Percentiles rank a stretch among this genome's conserved stretches.
These are phyloP conservation scores for Emydura subglobosa DNA, from an alignment of 2,113 vertebrate species.

Conservation along the genomic window DNA sequence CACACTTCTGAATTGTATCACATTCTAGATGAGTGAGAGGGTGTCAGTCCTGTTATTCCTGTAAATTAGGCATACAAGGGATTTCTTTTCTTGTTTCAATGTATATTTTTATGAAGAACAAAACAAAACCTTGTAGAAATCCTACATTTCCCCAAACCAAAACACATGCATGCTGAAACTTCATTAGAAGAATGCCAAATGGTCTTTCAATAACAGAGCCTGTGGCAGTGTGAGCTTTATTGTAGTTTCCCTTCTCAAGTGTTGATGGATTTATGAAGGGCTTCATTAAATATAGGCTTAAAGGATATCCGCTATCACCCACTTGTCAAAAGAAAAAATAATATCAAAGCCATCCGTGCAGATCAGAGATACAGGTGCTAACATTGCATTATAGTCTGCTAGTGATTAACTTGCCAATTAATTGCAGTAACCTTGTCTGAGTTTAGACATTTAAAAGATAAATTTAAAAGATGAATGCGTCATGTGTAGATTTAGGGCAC, in stretches of 20 bases:
- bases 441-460: slow-evolving; percentile 36
- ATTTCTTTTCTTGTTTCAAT: slow-evolving; percentile 6
- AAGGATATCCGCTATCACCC: slow-evolving; percentile 77
- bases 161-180: slow-evolving; percentile 27
- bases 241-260: slow-evolving; percentile 72
- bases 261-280: slow-evolving; percentile 78
- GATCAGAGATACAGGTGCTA: slow-evolving; percentile 73
- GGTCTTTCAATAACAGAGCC: slow-evolving; percentile 17
- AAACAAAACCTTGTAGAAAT: slow-evolving; percentile 1
- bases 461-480: slow-evolving; percentile 65
- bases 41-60: not conserved
- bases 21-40: not conserved
- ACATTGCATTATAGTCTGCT: slow-evolving; percentile 59
- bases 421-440: slow-evolving; percentile 50
- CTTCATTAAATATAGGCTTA: slow-evolving; percentile 79
- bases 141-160: slow-evolving; percentile 37
- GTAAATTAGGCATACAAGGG: not conserved
- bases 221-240: slow-evolving; percentile 60
- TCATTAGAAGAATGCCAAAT: slow-evolving; percentile 57
- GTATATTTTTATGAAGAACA: not conserved
- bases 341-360: slow-evolving; percentile 66
- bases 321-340: slow-evolving; percentile 65
- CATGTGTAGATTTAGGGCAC: slow-evolving; percentile 15
- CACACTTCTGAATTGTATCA: not conserved
- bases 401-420: slow-evolving; percentile 68